Evolutionary conservation across 2,888 invertebrate genomes (phyloP).

Genomic region (Keiferia lycopersicella): DNA sequence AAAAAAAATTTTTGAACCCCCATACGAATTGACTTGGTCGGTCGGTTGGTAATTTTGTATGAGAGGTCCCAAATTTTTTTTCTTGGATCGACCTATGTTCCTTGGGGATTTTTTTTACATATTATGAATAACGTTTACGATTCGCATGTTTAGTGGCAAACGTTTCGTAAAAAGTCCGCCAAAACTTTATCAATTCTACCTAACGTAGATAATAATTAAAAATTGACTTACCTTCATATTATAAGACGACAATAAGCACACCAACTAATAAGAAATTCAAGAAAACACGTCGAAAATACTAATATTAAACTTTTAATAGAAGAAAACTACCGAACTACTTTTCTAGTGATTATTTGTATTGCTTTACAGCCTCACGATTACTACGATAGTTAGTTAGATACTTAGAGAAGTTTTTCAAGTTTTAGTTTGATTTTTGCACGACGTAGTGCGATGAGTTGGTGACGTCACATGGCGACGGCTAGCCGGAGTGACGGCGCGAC

Average conservation of each 20-base stretch:
- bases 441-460: slow-evolving; percentile 32
- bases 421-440: slow-evolving; percentile 20
- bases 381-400: slow-evolving; percentile 12
- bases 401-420: slow-evolving; percentile 21
- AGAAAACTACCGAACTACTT: slow-evolving; percentile 21
- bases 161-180: background rate
- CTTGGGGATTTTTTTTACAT: background rate
- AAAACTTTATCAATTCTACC: slow-evolving; percentile 12
- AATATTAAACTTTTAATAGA: slow-evolving; percentile 41
- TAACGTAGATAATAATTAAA: slow-evolving; percentile 19
- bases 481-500: slow-evolving; percentile 55
- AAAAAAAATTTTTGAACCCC: no score
- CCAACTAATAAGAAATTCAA: slow-evolving; percentile 38
- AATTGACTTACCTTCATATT: slow-evolving; percentile 52
- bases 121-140: no score
- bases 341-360: slow-evolving; percentile 37
- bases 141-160: background rate
- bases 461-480: slow-evolving; percentile 48
- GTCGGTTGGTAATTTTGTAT: no score
- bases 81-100: no score
- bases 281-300: slow-evolving; percentile 43
- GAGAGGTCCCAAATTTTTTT: no score
- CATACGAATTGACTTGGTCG: no score
- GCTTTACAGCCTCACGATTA: slow-evolving; percentile 46
- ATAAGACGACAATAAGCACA: slow-evolving; percentile 42